Evolutionary conservation across 2,888 invertebrate species (phyloP).

Genomic region (Pristionchus entomophagus): DNA sequence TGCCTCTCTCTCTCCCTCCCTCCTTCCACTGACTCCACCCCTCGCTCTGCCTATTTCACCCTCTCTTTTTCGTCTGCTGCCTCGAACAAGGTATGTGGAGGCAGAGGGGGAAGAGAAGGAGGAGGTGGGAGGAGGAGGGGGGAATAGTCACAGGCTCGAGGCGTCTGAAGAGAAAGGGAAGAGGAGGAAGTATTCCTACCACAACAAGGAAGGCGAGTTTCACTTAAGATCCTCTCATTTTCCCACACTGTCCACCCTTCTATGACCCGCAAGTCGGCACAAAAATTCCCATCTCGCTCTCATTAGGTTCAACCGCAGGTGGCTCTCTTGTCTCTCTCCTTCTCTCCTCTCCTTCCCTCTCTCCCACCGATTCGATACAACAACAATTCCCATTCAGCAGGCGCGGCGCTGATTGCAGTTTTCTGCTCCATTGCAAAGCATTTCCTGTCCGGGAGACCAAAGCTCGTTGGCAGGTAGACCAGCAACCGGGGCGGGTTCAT

Average conservation of each 20-base stretch:
- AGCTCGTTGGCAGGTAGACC: too few species aligned
- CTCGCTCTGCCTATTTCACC: constrained; percentile 39
- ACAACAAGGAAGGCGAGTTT: background rate
- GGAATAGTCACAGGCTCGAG: constrained; percentile 1
- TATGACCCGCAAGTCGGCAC: background rate
- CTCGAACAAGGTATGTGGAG: constrained; percentile 22
- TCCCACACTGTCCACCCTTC: background rate
- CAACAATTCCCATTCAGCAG: constrained; percentile 5
- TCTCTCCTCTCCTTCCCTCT: background rate
- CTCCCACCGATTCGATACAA: background rate
- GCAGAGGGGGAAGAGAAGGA: background rate
- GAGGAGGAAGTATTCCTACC: background rate
- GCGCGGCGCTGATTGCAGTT: background rate
- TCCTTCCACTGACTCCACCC: constrained; percentile 42
- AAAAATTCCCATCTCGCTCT: background rate
- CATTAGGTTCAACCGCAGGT: background rate
- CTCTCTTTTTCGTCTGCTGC: constrained; percentile 12
- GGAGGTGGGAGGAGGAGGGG: too few species aligned
- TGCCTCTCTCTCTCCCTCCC: constrained; percentile 32
- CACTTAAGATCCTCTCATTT: background rate
- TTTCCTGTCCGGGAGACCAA: background rate
- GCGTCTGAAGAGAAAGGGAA: background rate
- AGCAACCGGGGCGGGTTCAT: too few species aligned
- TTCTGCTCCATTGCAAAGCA: background rate
- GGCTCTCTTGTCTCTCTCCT: background rate